Base-by-base conservation (phyloP, 2,888 invertebrate species). In the Lasioglossum zephyrum region DNA sequence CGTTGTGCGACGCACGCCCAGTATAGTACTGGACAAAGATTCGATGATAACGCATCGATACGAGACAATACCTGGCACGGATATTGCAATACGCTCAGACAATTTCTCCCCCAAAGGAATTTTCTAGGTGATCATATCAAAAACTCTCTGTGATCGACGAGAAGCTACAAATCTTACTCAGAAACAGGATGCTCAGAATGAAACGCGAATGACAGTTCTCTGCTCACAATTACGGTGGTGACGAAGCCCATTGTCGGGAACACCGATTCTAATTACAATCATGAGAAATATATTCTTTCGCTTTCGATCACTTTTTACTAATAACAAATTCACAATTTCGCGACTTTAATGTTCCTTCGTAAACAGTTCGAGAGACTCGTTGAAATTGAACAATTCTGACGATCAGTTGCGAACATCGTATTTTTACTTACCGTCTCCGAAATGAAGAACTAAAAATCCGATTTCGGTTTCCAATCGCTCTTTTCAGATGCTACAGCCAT, bases 131-230 rank as follows among this genome's bases (percentile, higher is more conserved):
- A 93, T 92, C 94, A 94, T 94, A 94, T 94, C 94, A 49, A 94
- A 94, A 94, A 93, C 93, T 94, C 93, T 93, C 94, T 94, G 94
- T 94, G 94, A 94, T 94, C 93, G 91, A 93, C 92, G 92, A 94
- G 94, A 94, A 94, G 94, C 94, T 94, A 94, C 93, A 89, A 89
- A 91, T 91, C 92, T 90, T 91, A 69, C 31, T 57, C 4, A 36
- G 39, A 41, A 22, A 41, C 70, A 41, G 70, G 70, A 41, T 70
- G 70, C 39, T 41, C 70, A 39, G 39, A 70, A 41, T 41, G n/a
- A 70, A 41, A 69, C 36, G 36, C 69, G 69, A 69, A 63, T 1
- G 69, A 69, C 36, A 69, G 69, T 22, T 69, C 18, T 36, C 69
- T 18, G 69, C 69, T 69, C 18, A 39, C 9, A 22, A 39, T 69